These are phyloP conservation scores for Achlya flavicornis DNA, from an alignment of 2,888 invertebrate species.

Conservation along the genomic window DNA sequence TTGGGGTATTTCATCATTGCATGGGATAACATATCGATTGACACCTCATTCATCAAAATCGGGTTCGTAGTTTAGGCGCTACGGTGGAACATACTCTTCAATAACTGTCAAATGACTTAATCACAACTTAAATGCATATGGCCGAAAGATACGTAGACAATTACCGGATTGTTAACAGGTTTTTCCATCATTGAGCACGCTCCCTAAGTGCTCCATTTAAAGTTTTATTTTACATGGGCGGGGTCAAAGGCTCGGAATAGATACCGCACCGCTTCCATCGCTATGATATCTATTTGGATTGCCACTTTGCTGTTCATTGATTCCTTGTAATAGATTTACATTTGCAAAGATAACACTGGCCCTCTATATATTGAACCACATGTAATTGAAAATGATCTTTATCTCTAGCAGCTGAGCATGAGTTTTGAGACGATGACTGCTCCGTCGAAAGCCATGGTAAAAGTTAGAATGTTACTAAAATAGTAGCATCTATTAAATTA, in stretches of 20 bases:
- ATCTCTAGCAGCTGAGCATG: not conserved
- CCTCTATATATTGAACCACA: not conserved
- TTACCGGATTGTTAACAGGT: not conserved
- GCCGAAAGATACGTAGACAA: too few species aligned
- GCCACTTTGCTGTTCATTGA: not conserved
- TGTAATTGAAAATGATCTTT: not conserved
- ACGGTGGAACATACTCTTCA: too few species aligned
- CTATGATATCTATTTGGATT: not conserved
- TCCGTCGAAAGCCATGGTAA: too few species aligned
- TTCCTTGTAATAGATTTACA: not conserved
- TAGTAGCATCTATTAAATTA: too few species aligned
- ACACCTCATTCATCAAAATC: too few species aligned
- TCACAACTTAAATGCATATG: too few species aligned
- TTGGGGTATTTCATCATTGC: too few species aligned
- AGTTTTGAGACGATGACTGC: too few species aligned
- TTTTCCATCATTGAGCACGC: not conserved
- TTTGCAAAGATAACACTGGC: not conserved
- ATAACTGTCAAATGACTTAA: too few species aligned
- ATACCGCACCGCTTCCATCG: not conserved
- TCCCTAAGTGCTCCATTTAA: not conserved
- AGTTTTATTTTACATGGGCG: constrained; percentile 1
- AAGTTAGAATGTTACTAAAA: too few species aligned
- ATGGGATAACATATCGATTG: too few species aligned
- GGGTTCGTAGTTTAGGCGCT: too few species aligned
- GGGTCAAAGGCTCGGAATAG: constrained; percentile 2